Conservation (phyloP, 2,113 vertebrate genomes). For the Labeo catla region DNA sequence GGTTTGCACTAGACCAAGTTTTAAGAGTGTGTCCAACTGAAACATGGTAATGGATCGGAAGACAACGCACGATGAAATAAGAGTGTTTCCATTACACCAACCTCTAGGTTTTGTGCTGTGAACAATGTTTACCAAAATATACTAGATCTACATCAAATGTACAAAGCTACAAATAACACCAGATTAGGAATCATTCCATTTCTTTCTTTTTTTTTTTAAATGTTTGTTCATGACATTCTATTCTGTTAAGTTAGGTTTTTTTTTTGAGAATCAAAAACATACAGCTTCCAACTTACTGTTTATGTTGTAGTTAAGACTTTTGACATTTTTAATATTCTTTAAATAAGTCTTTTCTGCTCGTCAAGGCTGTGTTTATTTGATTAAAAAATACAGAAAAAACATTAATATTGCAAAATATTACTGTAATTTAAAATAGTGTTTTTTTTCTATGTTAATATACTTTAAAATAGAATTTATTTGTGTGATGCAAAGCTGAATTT, state of each 20-base stretch:
- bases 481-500: too few relatives aligned
- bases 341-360: neutral
- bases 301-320: neutral
- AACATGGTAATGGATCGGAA: neutral
- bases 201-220: too few relatives aligned
- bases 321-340: neutral
- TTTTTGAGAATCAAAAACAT: neutral
- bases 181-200: neutral
- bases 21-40: neutral
- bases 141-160: neutral
- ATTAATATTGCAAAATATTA: too few relatives aligned
- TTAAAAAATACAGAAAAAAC: too few relatives aligned
- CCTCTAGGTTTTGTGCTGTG: neutral
- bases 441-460: too few relatives aligned
- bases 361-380: too few relatives aligned
- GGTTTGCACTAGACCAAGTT: neutral
- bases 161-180: neutral
- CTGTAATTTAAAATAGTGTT: too few relatives aligned
- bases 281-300: neutral
- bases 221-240: neutral
- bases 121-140: neutral
- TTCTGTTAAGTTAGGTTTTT: neutral
- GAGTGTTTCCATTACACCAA: neutral
- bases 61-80: neutral
- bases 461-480: too few relatives aligned